phyloP scores from a whole-genome alignment of 2,113 vertebrate genomes.

The Cavia porcellus region DNA sequence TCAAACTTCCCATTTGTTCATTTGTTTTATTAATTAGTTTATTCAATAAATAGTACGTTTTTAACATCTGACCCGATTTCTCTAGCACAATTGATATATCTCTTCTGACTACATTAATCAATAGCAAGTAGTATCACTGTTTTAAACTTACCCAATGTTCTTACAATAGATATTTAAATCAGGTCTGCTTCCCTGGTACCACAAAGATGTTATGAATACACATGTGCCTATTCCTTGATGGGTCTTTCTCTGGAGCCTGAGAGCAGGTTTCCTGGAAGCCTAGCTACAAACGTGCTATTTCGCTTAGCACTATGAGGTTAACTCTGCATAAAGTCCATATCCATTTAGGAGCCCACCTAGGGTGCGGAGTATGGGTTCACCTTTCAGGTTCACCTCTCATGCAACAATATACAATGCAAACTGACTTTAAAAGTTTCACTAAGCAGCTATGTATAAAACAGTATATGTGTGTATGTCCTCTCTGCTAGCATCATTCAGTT shows the following conservation, averaged over 20 bases:
- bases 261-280: neutral
- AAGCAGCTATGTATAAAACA: neutral
- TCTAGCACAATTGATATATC: neutral
- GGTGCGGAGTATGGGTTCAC: neutral
- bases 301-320: neutral
- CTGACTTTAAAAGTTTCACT: neutral
- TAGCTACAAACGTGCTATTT: neutral
- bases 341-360: neutral
- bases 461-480: neutral
- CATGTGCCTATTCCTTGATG: neutral
- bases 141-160: neutral
- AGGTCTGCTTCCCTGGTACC: neutral
- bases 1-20: neutral
- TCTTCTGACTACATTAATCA: conserved; percentile 19
- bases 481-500: neutral
- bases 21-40: neutral
- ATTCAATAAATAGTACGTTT: conserved; percentile 1
- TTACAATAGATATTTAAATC: neutral
- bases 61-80: neutral
- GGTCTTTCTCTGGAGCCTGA: neutral
- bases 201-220: neutral
- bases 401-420: neutral
- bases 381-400: neutral
- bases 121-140: neutral
- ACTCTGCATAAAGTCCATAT: neutral